Base-by-base conservation (phyloP, 2,113 vertebrate genomes). In the Corythoichthys intestinalis region DNA sequence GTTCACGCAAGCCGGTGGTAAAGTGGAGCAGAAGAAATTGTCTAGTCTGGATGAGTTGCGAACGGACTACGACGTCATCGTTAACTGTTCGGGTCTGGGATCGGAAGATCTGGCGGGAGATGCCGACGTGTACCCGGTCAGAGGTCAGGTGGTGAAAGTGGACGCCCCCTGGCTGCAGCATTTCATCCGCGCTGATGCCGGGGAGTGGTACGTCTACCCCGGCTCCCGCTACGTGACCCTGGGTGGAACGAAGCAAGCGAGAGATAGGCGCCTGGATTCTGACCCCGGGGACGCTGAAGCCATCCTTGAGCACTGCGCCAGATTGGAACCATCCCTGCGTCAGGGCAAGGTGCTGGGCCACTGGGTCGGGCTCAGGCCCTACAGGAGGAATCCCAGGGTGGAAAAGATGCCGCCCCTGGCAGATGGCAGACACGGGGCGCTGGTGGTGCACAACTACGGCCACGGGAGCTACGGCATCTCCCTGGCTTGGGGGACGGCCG, bases 361-460 rank as follows among this genome's bases (percentile, higher is more conserved):
- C 81, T 91, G 83, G 83, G 95, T 96, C 0, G 95, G 97, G 4
- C 85, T 98, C 80, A 91, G 97, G 81, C 97, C 96, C 0, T 69
- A 81, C 70, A 91, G 97, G 79, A 82, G 8, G 2, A 74, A 75
- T 0, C 81, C 93, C 6, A 88, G 94, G 47, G 78, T 99, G 71
- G 92, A 96, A 88, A 92, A 60, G 73, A 94, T 95, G 74, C 5
- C 84, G 67, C 71, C 95, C 50, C 67, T 61, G 53, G 70, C 75
- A 28, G 79, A 63, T 12, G 88, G 73, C 3, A 60, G 56, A 2
- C 60, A 54, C 17, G 76, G 48, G 4, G 89, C 98, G 13, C 86
- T 17, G 0, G 87, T 98, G 66, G 91, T 98, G 7, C 96, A 98
- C 78, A 94, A 98, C 87, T 99, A 98, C 0, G 97, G 97, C 12